Conservation (phyloP, 1,140 invertebrate species). For the Mycetomoellerius zeteki region DNA sequence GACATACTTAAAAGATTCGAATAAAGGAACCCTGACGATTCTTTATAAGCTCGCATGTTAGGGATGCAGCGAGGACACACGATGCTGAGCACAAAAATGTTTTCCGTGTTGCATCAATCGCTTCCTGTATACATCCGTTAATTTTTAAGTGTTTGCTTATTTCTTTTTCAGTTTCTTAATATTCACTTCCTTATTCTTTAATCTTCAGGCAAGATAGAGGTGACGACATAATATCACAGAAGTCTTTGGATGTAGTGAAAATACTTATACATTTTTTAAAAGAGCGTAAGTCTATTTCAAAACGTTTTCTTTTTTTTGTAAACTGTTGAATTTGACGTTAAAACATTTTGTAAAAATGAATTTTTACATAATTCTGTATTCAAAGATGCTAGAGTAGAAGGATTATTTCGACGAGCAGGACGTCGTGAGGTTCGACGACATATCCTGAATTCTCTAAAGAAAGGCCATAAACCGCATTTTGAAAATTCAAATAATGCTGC, state of each 20-base stretch:
- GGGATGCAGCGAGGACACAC: constrained; percentile 33
- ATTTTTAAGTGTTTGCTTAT: constrained; percentile 43
- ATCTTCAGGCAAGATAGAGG: constrained; percentile 64
- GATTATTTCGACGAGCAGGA: constrained; percentile 77
- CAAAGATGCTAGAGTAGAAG: constrained; percentile 80
- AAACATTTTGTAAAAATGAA: too few relatives aligned
- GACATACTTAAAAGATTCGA: constrained; percentile 60
- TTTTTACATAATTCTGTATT: neutral
- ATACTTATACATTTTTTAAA: constrained; percentile 77
- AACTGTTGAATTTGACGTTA: too few relatives aligned
- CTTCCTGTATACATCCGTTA: constrained; percentile 47
- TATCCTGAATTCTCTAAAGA: constrained; percentile 76
- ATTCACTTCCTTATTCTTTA: constrained; percentile 21
- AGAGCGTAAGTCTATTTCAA: constrained; percentile 72
- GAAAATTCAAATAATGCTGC: constrained; percentile 69
- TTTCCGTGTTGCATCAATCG: neutral
- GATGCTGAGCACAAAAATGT: neutral
- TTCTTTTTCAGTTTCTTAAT: constrained; percentile 7
- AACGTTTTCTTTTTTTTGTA: too few relatives aligned
- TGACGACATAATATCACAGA: constrained; percentile 80
- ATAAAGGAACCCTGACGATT: neutral
- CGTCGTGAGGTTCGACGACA: constrained; percentile 70
- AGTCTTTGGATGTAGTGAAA: constrained; percentile 77
- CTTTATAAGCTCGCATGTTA: constrained; percentile 64
- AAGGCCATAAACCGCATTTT: constrained; percentile 76